phyloP scores from a whole-genome alignment of 2,797 vertebrate genomes.

The Poecilia gillii region DNA sequence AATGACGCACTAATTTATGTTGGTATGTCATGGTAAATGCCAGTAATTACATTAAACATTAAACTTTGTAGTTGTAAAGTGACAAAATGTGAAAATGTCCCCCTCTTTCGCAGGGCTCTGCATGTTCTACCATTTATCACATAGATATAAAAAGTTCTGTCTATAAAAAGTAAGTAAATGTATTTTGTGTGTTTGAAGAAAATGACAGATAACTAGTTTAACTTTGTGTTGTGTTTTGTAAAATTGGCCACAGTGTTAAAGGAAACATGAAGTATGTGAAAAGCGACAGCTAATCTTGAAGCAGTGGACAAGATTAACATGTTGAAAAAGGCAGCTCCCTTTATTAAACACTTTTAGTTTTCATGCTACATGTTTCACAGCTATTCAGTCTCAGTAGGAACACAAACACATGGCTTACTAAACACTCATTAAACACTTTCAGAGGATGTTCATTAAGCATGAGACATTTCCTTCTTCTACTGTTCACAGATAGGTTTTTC shows the following conservation, averaged over 20 bases:
- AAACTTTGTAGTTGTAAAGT: background rate
- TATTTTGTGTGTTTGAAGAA: background rate
- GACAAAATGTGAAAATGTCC: background rate
- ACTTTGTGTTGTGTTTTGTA: background rate
- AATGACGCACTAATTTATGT: background rate
- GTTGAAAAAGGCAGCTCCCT: background rate
- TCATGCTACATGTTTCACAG: background rate
- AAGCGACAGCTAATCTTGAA: background rate
- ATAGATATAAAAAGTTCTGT: background rate
- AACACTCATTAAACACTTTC: background rate
- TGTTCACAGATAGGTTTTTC: background rate
- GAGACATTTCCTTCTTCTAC: background rate
- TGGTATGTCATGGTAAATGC: background rate
- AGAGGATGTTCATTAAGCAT: background rate
- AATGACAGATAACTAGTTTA: background rate
- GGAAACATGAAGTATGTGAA: background rate
- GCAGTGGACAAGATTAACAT: background rate
- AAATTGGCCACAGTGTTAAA: background rate
- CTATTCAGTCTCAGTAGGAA: constrained; percentile 2
- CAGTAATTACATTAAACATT: background rate
- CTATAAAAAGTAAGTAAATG: background rate
- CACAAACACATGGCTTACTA: background rate
- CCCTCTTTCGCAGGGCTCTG: background rate
- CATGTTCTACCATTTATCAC: background rate
- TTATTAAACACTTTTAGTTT: background rate